These are phyloP conservation scores for Pristionchus japonicus DNA, from an alignment of 2,888 invertebrate species.

Conservation along the genomic window DNA sequence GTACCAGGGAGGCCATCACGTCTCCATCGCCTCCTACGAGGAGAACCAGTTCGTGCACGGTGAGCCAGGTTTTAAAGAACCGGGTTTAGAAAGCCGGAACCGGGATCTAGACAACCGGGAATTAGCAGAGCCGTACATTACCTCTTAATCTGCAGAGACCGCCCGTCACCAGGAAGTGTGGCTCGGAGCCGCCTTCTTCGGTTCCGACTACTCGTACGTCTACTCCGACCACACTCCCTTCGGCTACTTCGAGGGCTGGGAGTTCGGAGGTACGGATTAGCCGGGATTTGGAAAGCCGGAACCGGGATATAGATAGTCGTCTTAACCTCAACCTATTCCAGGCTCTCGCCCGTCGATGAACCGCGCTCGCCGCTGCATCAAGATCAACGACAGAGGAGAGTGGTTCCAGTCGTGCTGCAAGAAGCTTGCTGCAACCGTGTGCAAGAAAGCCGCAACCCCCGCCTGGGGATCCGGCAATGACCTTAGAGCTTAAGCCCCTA, in stretches of 20 bases:
- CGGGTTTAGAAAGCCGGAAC: no score
- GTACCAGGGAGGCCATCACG: constrained; percentile 71
- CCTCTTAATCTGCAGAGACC: constrained; percentile 58
- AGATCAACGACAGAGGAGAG: constrained; percentile 66
- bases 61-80: constrained; percentile 46
- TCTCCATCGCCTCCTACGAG: constrained; percentile 64
- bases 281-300: not conserved
- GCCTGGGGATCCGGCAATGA: constrained; percentile 34
- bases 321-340: constrained; percentile 28
- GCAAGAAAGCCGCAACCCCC: constrained; percentile 58
- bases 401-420: constrained; percentile 75
- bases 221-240: constrained; percentile 66
- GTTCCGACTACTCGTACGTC: constrained; percentile 64
- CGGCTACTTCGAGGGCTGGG: constrained; percentile 68
- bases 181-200: constrained; percentile 71
- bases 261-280: constrained; percentile 56
- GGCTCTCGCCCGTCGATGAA: constrained; percentile 66
- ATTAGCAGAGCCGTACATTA: not conserved
- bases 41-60: constrained; percentile 72
- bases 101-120: not conserved
- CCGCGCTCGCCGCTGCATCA: constrained; percentile 70
- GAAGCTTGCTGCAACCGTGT: constrained; percentile 68
- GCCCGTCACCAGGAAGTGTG: constrained; percentile 68
- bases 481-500: not conserved
- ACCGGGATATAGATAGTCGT: not conserved